phyloP scores from a whole-genome alignment of 2,888 invertebrate species.

The Calliphora vomitoria region DNA sequence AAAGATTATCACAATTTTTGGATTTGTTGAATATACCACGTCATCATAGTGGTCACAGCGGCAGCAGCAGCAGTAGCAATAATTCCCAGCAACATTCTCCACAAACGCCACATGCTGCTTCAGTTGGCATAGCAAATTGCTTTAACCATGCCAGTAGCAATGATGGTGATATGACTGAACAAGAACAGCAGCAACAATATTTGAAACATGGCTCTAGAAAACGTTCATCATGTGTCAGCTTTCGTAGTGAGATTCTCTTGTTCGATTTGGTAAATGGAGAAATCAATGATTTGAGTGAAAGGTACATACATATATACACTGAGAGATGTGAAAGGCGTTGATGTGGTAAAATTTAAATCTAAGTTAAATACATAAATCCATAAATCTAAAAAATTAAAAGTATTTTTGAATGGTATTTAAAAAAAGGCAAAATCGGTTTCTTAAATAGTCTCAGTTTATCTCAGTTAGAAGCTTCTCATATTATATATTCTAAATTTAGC shows the following conservation, averaged over 20 bases:
- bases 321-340: not conserved
- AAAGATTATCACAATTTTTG: constrained; percentile 78
- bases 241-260: constrained; percentile 79
- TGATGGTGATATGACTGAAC: constrained; percentile 27
- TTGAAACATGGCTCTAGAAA: constrained; percentile 59
- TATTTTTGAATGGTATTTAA: no score
- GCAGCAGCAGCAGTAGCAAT: constrained; percentile 66
- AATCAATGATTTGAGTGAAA: constrained; percentile 73
- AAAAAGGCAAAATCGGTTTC: no score
- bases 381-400: no score
- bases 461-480: no score
- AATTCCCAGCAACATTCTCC: constrained; percentile 69
- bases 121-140: constrained; percentile 14
- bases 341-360: not conserved
- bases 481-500: no score
- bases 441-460: no score
- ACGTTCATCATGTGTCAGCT: constrained; percentile 76
- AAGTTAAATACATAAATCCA: not conserved
- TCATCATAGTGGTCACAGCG: constrained; percentile 63
- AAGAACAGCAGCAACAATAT: constrained; percentile 40
- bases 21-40: constrained; percentile 76
- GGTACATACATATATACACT: constrained; percentile 54
- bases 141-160: not conserved
- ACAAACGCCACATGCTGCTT: constrained; percentile 62
- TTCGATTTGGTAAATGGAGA: constrained; percentile 76